These are phyloP conservation scores for Gambusia affinis DNA, from an alignment of 2,113 vertebrate genomes.

Conservation along the genomic window DNA sequence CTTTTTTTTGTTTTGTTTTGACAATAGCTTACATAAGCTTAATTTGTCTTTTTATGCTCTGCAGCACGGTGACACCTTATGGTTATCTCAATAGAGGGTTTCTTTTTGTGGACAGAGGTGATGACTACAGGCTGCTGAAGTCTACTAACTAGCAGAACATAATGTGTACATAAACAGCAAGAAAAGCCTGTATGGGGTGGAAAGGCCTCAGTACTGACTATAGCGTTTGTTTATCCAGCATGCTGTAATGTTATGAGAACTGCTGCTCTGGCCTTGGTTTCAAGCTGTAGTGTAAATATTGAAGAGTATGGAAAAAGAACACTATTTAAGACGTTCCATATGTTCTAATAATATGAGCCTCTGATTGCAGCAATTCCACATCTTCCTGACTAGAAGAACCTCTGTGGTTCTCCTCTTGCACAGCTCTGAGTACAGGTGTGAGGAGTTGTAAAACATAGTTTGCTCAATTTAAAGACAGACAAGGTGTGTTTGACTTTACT, in stretches of 20 bases:
- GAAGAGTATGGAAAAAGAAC: constrained; percentile 65
- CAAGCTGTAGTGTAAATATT: constrained; percentile 80
- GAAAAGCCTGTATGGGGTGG: constrained; percentile 30
- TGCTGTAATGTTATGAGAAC: constrained; percentile 77
- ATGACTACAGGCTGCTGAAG: constrained; percentile 45
- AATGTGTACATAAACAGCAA: constrained; percentile 50
- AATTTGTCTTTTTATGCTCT: not conserved
- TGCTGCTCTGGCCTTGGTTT: constrained; percentile 57
- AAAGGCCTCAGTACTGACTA: constrained; percentile 50
- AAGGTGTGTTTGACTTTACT: too few species aligned
- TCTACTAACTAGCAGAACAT: constrained; percentile 41
- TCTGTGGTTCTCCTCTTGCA: constrained; percentile 2
- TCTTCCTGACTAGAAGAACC: constrained; percentile 28
- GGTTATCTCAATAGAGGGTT: constrained; percentile 35
- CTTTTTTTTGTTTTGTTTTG: constrained; percentile 11
- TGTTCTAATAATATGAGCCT: constrained; percentile 69
- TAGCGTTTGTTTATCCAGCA: constrained; percentile 76
- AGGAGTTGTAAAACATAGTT: not conserved
- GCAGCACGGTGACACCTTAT: constrained; percentile 14
- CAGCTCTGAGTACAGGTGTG: constrained; percentile 26
- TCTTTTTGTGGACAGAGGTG: constrained; percentile 29
- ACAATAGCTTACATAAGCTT: constrained; percentile 13
- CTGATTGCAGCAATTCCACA: constrained; percentile 51
- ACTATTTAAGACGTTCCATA: constrained; percentile 71
- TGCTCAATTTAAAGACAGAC: too few species aligned